Percentiles rank a stretch among this genome's conserved stretches.
phyloP scores from a whole-genome alignment of 2,113 vertebrate genomes.

The Dipodomys merriami region DNA sequence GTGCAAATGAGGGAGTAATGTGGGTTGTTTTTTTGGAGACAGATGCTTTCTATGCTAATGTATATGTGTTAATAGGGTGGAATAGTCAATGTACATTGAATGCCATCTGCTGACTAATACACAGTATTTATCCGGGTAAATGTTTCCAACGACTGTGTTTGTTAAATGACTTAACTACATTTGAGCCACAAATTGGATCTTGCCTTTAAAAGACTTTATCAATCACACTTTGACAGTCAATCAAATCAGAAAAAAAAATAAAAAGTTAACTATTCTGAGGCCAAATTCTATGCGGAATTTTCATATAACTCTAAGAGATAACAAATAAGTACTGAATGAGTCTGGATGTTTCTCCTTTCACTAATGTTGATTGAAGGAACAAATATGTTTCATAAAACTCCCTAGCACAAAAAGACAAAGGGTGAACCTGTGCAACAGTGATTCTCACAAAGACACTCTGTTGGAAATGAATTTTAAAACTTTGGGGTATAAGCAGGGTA shows the following conservation, averaged over 20 bases:
- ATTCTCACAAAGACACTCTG: too few species aligned
- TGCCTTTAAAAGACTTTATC: constrained; percentile 35
- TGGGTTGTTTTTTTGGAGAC: constrained; percentile 79
- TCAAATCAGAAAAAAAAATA: constrained; percentile 63
- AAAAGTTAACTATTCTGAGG: constrained; percentile 19
- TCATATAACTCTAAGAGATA: constrained; percentile 38
- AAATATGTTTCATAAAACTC: constrained; percentile 62
- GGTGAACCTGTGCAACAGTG: too few species aligned
- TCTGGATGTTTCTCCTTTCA: constrained; percentile 34
- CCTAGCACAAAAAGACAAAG: background rate
- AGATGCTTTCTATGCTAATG: constrained; percentile 84
- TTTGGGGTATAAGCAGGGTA: too few species aligned
- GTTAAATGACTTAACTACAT: constrained; percentile 67
- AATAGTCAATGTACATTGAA: constrained; percentile 81
- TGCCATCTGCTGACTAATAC: constrained; percentile 88
- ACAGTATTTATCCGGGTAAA: constrained; percentile 82
- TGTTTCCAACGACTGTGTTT: constrained; percentile 71
- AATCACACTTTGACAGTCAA: constrained; percentile 55
- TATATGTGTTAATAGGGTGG: constrained; percentile 66
- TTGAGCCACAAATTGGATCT: constrained; percentile 69
- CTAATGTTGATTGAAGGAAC: background rate
- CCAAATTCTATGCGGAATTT: constrained; percentile 53
- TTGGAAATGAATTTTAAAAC: too few species aligned
- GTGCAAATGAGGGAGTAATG: constrained; percentile 84
- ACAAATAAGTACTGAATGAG: constrained; percentile 52